A percentile compares a stretch with the other conserved stretches of the same genome.
phyloP scores from a whole-genome alignment of 64 coral and sea anemone species.

The Porites lutea region DNA sequence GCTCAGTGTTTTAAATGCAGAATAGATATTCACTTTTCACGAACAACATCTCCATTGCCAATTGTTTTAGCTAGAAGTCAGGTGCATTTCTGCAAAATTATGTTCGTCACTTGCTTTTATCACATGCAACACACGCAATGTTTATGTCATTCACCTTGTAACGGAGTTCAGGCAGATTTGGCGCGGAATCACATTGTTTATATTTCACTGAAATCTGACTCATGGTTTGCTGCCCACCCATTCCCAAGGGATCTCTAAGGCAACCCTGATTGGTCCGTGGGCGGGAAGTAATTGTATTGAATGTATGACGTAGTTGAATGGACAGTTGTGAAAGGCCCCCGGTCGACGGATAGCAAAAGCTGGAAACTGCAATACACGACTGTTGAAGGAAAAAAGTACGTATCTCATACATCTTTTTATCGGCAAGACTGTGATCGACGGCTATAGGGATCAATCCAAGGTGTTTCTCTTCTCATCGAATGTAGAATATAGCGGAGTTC shows the following conservation, averaged over 20 bases:
- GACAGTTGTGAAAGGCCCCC: slow-evolving; percentile 54
- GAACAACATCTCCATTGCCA: background rate
- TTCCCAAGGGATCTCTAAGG: slow-evolving; percentile 54
- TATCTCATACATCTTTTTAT: background rate
- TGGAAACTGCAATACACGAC: slow-evolving; percentile 47
- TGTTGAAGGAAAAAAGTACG: slow-evolving; percentile 7
- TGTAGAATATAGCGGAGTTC: slow-evolving; percentile 28
- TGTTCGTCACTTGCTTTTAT: background rate
- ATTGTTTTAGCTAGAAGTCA: background rate
- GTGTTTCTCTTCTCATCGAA: slow-evolving; percentile 41
- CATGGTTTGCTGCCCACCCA: slow-evolving; percentile 45
- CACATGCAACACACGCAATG: slow-evolving; percentile 14
- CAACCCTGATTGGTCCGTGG: slow-evolving; percentile 29
- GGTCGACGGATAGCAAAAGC: slow-evolving; percentile 45
- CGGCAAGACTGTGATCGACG: slow-evolving; percentile 27
- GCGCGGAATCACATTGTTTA: slow-evolving; percentile 58
- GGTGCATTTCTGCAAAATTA: slow-evolving; percentile 12
- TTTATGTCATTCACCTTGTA: slow-evolving; percentile 12
- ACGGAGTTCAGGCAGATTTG: slow-evolving; percentile 20
- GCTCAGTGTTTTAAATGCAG: slow-evolving; percentile 11
- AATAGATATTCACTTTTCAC: background rate
- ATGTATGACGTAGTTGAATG: slow-evolving; percentile 52
- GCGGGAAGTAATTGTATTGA: slow-evolving; percentile 32
- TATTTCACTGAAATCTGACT: slow-evolving; percentile 56
- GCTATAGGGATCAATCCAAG: background rate